Percentiles rank a stretch among this genome's conserved stretches.
Conservation (phyloP, 2,888 invertebrate genomes). For the Lampropteryx suffumata region DNA sequence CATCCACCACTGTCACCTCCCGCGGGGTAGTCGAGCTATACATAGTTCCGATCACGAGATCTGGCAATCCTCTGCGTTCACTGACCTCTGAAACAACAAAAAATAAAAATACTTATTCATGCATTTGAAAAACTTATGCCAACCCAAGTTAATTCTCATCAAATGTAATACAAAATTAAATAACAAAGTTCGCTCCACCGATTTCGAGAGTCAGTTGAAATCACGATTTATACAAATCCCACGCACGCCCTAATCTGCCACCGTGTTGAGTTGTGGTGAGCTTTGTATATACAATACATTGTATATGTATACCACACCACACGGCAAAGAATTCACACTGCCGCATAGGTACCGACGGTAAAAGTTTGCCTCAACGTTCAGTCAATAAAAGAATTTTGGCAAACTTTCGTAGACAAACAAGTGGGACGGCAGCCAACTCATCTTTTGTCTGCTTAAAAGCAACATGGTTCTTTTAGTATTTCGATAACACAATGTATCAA, state of each 20-base stretch:
- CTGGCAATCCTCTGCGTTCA: constrained; percentile 78
- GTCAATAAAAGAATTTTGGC: constrained; percentile 82
- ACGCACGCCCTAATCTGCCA: constrained; percentile 6
- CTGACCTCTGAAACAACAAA: constrained; percentile 69
- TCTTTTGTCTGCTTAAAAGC: constrained; percentile 78
- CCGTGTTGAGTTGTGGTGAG: constrained; percentile 10
- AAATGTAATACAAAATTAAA: background rate
- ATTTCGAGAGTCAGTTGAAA: constrained; percentile 3
- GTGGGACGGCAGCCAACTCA: constrained; percentile 80
- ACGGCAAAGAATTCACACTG: constrained; percentile 45
- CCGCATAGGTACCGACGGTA: constrained; percentile 54
- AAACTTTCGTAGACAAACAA: constrained; percentile 80
- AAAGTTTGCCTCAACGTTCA: constrained; percentile 69
- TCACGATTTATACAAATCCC: background rate
- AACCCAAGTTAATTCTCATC: constrained; percentile 15
- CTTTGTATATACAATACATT: constrained; percentile 2
- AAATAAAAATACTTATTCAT: constrained; percentile 37
- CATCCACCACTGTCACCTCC: constrained; percentile 83
- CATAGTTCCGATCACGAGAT: constrained; percentile 76
- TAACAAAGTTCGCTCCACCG: background rate
- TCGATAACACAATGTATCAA: constrained; percentile 64
- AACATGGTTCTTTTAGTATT: constrained; percentile 72
- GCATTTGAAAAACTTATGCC: constrained; percentile 21
- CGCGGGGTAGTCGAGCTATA: constrained; percentile 79
- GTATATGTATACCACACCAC: constrained; percentile 21